Evolutionary conservation across 2,113 vertebrate species (phyloP), one percentile per base, ranked within the genome.

Genomic region (Pangasianodon hypophthalmus): DNA sequence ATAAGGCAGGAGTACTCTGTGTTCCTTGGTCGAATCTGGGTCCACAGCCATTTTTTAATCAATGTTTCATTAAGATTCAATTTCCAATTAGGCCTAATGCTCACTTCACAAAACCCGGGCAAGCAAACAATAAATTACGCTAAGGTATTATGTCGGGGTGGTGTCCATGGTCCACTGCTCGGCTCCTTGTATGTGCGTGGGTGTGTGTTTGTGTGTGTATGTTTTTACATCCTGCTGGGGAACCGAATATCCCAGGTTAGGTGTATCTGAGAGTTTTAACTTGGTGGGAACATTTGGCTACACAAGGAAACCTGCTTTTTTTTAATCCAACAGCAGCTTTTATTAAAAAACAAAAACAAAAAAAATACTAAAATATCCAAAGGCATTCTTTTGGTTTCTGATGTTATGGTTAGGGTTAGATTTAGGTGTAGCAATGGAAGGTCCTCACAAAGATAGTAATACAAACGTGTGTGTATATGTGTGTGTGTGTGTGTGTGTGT

Each of bases 61-160:
- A 93, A 92, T 93, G 93, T 94, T 95, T 94, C 92, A 96, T 95
- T 93, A 94, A 92, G 92, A 94, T 94, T 95, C 93, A 88, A 93
- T 95, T 95, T 96, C 93, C 95, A 95, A 95, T 95, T 92, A 95
- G 92, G 89, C 52, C 84, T 85, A 84, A 60, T 86, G 91, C 88
- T 93, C 92, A 80, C 90, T 92, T 93, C 93, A 94, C 89, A 91
- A 93, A 94, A 94, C 89, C 86, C 90, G 89, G 86, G 91, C 92
- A 94, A 94, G 94, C 92, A 95, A 95, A 95, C 91, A 93, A 94
- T 91, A 93, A 93, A 95, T 95, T 94, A 95, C 91, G 92, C 91
- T 92, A 94, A 94, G 92, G 93, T 93, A 92, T 94, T 94, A 84
- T 92, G 89, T 87, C 88, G 92, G 88, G 91, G 93, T 88, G 90